Evolutionary conservation across 1,140 invertebrate species (phyloP).

Genomic region (Heliconius eleuchia): DNA sequence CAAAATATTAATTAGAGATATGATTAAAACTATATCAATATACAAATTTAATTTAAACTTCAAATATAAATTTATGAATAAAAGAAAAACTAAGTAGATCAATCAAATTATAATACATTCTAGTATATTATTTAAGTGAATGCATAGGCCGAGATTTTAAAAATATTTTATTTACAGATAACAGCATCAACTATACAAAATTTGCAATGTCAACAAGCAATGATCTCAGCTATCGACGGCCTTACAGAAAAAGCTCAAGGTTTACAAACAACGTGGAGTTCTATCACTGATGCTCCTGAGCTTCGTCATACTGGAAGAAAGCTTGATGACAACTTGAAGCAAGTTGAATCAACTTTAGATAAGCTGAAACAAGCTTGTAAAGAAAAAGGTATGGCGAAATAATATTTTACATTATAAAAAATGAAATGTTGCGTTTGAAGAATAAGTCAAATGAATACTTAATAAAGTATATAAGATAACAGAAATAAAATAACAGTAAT

Average conservation of each 20-base stretch:
- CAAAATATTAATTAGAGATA: not conserved
- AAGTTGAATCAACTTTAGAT: conserved; percentile 8
- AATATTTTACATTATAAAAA: not conserved
- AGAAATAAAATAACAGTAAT: not conserved
- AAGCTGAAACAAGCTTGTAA: conserved; percentile 22
- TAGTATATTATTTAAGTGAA: too few species aligned
- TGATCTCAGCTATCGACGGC: conserved; percentile 34
- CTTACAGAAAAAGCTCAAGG: conserved; percentile 23
- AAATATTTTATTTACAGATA: conserved; percentile 22
- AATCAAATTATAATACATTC: too few species aligned
- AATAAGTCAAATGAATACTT: too few species aligned
- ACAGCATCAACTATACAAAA: conserved; percentile 42
- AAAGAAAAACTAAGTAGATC: too few species aligned
- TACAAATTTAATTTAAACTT: too few species aligned
- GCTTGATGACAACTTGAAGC: conserved; percentile 20
- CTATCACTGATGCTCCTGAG: conserved; percentile 18
- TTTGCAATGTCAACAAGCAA: conserved; percentile 30
- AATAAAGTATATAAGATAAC: too few species aligned
- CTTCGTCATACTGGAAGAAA: conserved; percentile 17
- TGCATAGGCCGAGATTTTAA: not conserved
- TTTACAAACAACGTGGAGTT: conserved; percentile 26
- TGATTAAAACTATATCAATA: not conserved
- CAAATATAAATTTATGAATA: too few species aligned
- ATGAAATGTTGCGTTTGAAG: too few species aligned
- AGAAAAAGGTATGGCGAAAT: conserved; percentile 2